Evolutionary conservation across 2,888 invertebrate species (phyloP).

Genomic region (Spodoptera exigua): DNA sequence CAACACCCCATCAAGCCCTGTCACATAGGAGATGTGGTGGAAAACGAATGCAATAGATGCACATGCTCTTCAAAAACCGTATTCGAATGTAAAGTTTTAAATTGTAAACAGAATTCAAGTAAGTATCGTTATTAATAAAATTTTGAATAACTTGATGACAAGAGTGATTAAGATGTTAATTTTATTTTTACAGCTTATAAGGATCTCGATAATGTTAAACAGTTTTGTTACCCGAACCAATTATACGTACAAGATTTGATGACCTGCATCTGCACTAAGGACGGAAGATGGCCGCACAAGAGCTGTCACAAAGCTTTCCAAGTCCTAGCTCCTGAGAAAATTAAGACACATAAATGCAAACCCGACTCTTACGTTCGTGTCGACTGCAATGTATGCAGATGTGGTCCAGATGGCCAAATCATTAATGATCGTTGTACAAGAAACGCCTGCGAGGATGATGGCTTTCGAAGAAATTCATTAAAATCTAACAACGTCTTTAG

Average conservation of each 20-base stretch:
- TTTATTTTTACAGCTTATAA: constrained; percentile 29
- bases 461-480: constrained; percentile 37
- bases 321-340: constrained; percentile 45
- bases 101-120: constrained; percentile 45
- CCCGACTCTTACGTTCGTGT: constrained; percentile 67
- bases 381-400: constrained; percentile 78
- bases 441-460: constrained; percentile 64
- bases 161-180: neutral
- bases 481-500: constrained; percentile 58
- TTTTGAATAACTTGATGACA: no score
- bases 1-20: constrained; percentile 53
- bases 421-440: constrained; percentile 71
- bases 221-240: constrained; percentile 64
- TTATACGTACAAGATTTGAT: constrained; percentile 64
- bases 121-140: constrained; percentile 13
- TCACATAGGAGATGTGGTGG: constrained; percentile 56
- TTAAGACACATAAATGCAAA: constrained; percentile 59
- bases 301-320: constrained; percentile 63
- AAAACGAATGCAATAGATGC: constrained; percentile 66
- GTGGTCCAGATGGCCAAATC: constrained; percentile 66
- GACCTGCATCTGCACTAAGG: constrained; percentile 70
- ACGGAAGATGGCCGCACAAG: constrained; percentile 73
- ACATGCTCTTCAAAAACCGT: constrained; percentile 56
- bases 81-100: constrained; percentile 57
- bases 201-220: constrained; percentile 4